phyloP scores from a whole-genome alignment of 2,797 vertebrate species.

The Sylvilagus floridanus region DNA sequence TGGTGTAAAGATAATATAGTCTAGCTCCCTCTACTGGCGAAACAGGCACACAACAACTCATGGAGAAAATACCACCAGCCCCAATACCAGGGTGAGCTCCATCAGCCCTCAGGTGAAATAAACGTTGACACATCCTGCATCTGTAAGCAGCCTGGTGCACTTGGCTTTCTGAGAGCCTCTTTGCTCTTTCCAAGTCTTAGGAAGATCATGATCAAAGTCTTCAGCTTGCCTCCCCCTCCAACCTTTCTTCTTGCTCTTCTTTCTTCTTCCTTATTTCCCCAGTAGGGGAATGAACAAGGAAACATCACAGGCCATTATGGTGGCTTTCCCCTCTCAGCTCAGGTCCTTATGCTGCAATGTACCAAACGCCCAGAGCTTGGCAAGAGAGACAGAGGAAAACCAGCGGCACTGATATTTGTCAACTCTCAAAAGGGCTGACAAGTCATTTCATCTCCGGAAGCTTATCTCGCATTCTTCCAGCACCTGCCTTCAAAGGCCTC shows the following conservation, averaged over 20 bases:
- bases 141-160: fast-evolving
- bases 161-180: background rate
- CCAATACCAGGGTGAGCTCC: background rate
- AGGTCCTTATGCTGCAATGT: background rate
- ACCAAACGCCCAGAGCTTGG: background rate
- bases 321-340: background rate
- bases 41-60: background rate
- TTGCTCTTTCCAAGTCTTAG: background rate
- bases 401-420: background rate
- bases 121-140: background rate
- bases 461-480: constrained; percentile 37
- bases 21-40: background rate
- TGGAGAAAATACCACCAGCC: background rate
- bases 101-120: no score
- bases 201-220: background rate
- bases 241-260: background rate
- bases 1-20: background rate
- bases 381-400: background rate
- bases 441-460: constrained; percentile 53
- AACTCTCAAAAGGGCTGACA: constrained; percentile 34
- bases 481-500: constrained; percentile 71
- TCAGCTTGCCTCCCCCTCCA: background rate
- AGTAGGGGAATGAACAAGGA: background rate
- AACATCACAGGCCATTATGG: background rate
- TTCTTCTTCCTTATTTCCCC: background rate